Percentiles rank a stretch among this genome's conserved stretches.
phyloP scores from a whole-genome alignment of 2,113 vertebrate species.

The Pterocles gutturalis region DNA sequence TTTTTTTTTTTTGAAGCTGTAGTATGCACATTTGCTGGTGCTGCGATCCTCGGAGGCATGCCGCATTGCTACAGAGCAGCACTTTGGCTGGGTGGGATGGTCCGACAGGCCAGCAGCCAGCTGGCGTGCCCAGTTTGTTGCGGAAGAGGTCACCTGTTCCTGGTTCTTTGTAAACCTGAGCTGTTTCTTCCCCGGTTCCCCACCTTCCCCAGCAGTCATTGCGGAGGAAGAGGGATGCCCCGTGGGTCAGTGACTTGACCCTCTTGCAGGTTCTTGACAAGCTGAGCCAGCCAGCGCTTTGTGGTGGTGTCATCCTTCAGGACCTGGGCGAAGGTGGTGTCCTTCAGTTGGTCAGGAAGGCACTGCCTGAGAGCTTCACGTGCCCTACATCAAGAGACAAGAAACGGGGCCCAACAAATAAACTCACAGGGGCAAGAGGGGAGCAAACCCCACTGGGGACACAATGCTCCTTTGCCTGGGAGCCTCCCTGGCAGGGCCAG shows the following conservation, averaged over 20 bases:
- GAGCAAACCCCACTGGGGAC: constrained; percentile 40
- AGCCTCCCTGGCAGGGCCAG: not conserved
- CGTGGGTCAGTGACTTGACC: constrained; percentile 95
- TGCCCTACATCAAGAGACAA: constrained; percentile 86
- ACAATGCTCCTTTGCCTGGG: rapidly evolving
- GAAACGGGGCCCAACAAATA: constrained; percentile 80
- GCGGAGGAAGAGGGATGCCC: constrained; percentile 93
- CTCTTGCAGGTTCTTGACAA: constrained; percentile 98
- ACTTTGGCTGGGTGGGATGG: constrained; percentile 54
- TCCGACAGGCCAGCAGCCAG: constrained; percentile 40
- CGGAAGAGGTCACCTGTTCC: constrained; percentile 75
- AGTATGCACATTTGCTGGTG: constrained; percentile 78
- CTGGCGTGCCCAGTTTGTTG: constrained; percentile 33
- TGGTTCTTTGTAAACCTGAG: constrained; percentile 79
- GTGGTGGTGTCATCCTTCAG: constrained; percentile 99
- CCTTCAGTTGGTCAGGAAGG: constrained; percentile 98
- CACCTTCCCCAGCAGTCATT: constrained; percentile 79
- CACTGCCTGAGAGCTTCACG: constrained; percentile 98
- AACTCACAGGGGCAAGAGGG: constrained; percentile 72
- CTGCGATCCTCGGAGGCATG: constrained; percentile 61
- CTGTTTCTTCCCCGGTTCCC: constrained; percentile 68
- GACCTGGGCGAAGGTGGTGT: constrained; percentile 96
- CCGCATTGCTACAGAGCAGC: constrained; percentile 71
- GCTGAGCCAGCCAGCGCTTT: constrained; percentile 97
- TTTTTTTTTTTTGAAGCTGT: constrained; percentile 17